Evolutionary conservation across 2,888 invertebrate species (phyloP), one percentile per base, ranked within the genome.

Genomic region (Torymus texanus): DNA sequence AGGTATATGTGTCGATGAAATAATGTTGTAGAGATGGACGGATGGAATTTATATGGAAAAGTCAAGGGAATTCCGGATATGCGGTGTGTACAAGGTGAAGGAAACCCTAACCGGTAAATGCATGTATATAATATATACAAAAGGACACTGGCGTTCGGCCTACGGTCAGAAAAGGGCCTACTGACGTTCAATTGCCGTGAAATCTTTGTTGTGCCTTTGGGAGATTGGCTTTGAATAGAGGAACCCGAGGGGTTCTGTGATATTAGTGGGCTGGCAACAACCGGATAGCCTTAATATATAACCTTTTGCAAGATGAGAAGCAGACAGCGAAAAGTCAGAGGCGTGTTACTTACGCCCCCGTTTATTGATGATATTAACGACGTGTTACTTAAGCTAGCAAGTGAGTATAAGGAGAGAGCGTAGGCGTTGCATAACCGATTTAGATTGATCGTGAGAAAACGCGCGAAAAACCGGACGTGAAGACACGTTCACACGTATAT

Each of bases 361-460:
- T 21, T 21, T 21, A 8, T 41, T 41, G 10, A 8, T 41, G 41
- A 41, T 41, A 41, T 41, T 41, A 41, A 41, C 21, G 56, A 58
- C 59, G 55, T 66, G 51, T 71, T 24, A 29, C 12, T 16, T 12
- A n/a, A 24, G 0, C 5, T 2, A 21, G 2, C 1, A 21, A 21
- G 21, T 21, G 21, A 21, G 21, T 2, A 2, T 2, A 2, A 21
- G 21, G 51, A 8, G 41, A 41, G 41, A 8, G 18, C 24, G 70
- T 70, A 67, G 75, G 82, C 72, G 66, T 68, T 79, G 63, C 66
- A 80, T 75, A 78, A 84, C 84, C 75, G 79, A 85, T 85, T 83
- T 83, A 88, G 88, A 89, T 88, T 83, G 87, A 89, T 88, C 86
- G 88, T 87, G 86, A 84, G 87, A 86, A 86, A 86, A 83, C 76